phyloP scores from a whole-genome alignment of 2,797 vertebrate genomes.

The Aulostomus chinensis region DNA sequence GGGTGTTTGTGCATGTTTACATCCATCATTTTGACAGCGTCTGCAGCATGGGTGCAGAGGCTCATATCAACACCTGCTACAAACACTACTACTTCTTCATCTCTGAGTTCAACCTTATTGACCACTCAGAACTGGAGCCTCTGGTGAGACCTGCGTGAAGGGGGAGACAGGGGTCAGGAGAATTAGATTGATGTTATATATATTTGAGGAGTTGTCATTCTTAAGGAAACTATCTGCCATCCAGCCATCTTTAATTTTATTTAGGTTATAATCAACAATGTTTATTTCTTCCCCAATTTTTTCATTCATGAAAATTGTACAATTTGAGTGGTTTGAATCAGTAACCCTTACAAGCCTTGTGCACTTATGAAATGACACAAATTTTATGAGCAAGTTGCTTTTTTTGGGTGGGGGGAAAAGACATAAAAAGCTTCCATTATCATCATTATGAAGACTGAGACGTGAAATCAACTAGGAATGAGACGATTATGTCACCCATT shows the following conservation, averaged over 20 bases:
- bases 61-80: constrained; percentile 99
- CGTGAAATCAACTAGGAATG: constrained; percentile 18
- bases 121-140: constrained; percentile 93
- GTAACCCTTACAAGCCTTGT: no score
- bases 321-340: no score
- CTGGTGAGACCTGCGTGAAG: constrained; percentile 83
- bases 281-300: no score
- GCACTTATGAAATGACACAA: no score
- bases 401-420: background rate
- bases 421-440: constrained; percentile 35
- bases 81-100: constrained; percentile 99
- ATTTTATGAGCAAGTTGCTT: background rate
- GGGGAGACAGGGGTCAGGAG: background rate
- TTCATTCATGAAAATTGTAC: no score
- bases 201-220: no score
- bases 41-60: constrained; percentile 96
- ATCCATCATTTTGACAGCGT: constrained; percentile 98
- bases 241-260: no score
- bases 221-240: no score
- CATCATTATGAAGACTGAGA: constrained; percentile 16
- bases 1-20: constrained; percentile 98
- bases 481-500: constrained; percentile 26
- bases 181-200: background rate
- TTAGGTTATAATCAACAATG: no score
- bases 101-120: constrained; percentile 93